Percentiles rank a stretch among this genome's conserved stretches.
These are phyloP conservation scores for Hypsibius dujardini DNA, from an alignment of 1,140 invertebrate species.

Conservation along the genomic window DNA sequence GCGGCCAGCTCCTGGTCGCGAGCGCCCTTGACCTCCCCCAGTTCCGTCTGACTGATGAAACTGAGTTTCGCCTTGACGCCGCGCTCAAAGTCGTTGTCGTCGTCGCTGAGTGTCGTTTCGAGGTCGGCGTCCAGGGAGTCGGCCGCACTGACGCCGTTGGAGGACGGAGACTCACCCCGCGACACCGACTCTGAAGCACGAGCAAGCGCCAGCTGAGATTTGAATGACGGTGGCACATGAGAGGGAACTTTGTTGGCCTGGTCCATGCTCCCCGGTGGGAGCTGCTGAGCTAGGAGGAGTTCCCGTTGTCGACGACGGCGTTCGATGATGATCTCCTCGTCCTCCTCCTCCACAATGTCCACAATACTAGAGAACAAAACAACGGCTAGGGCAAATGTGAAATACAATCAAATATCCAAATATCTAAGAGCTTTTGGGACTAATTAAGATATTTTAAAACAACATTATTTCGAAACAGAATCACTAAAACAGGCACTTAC, in stretches of 20 bases:
- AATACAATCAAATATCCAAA: background rate
- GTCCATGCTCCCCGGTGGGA: background rate
- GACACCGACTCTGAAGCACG: constrained; percentile 18
- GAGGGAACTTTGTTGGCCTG: background rate
- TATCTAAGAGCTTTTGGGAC: background rate
- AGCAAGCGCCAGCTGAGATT: background rate
- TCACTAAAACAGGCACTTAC: background rate
- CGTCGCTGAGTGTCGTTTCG: constrained; percentile 19
- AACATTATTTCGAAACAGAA: background rate
- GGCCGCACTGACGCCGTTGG: constrained; percentile 17
- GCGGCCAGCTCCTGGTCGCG: constrained; percentile 9
- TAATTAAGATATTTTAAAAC: background rate
- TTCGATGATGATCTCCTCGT: constrained; percentile 83
- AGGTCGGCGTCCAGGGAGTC: constrained; percentile 18
- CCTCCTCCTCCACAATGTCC: constrained; percentile 55
- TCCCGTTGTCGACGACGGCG: constrained; percentile 67
- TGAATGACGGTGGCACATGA: background rate
- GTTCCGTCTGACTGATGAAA: constrained; percentile 20
- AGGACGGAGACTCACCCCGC: constrained; percentile 22
- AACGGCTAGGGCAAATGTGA: background rate
- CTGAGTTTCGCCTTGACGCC: constrained; percentile 29
- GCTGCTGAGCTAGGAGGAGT: constrained; percentile 49
- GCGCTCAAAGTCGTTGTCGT: constrained; percentile 30
- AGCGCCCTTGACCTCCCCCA: background rate
- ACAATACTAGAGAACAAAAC: background rate